Evolutionary conservation across 2,888 invertebrate genomes (phyloP).

Genomic region (Cyclophora albipunctata): DNA sequence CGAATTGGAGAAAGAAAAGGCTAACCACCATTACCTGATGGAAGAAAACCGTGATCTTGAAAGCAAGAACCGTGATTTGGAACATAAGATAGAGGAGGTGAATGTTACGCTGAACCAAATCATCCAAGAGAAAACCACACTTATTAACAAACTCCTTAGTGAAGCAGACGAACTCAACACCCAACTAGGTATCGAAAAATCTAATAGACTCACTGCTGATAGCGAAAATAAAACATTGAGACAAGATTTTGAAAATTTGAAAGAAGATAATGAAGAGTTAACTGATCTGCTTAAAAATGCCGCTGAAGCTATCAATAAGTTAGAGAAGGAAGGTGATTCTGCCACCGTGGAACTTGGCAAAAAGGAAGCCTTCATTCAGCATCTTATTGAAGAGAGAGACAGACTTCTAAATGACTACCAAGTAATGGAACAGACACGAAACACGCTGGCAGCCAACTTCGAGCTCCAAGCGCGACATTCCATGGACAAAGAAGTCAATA

Average conservation of each 20-base stretch:
- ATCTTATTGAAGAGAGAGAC: too few relatives aligned
- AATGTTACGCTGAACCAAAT: neutral
- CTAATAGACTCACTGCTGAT: neutral
- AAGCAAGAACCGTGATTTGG: conserved; percentile 1
- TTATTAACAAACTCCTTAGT: neutral
- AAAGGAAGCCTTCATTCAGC: too few relatives aligned
- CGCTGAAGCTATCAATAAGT: too few relatives aligned
- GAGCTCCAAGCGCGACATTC: neutral
- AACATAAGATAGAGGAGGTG: neutral
- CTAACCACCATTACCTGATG: conserved; percentile 3
- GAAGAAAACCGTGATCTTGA: conserved; percentile 5
- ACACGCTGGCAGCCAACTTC: too few relatives aligned
- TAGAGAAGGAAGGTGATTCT: too few relatives aligned
- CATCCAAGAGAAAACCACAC: neutral
- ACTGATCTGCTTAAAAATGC: too few relatives aligned
- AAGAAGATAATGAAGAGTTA: neutral
- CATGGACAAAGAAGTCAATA: conserved; percentile 24
- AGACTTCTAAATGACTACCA: too few relatives aligned
- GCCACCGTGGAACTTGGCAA: too few relatives aligned
- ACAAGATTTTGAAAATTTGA: conserved; percentile 11
- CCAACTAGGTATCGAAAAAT: conserved; percentile 1
- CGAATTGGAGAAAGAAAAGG: conserved; percentile 3
- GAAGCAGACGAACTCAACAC: conserved; percentile 1
- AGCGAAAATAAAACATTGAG: conserved; percentile 14
- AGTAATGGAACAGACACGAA: too few relatives aligned